phyloP scores from a whole-genome alignment of 2,797 vertebrate genomes.

The Chaenodraco wilsoni region DNA sequence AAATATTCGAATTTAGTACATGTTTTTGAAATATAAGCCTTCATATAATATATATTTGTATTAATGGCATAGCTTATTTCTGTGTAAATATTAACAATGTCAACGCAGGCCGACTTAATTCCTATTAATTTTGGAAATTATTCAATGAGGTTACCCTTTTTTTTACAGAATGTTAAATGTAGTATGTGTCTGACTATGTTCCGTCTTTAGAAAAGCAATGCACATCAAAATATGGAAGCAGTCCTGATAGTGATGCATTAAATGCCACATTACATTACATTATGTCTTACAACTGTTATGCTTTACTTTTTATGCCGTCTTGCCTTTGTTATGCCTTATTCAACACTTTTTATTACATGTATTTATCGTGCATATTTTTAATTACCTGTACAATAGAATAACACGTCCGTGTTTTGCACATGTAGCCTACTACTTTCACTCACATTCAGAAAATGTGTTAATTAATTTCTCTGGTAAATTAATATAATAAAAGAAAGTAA shows the following conservation, averaged over 20 bases:
- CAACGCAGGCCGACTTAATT: neutral
- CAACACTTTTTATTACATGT: neutral
- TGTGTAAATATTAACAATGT: neutral
- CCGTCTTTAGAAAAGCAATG: neutral
- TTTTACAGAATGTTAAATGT: conserved; percentile 1
- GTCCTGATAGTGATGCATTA: neutral
- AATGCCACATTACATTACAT: neutral
- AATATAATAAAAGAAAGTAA: neutral
- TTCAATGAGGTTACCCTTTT: neutral
- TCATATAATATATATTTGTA: neutral
- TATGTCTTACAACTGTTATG: neutral
- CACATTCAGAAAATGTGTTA: neutral
- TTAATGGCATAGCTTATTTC: neutral
- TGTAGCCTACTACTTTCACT: neutral
- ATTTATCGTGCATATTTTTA: neutral
- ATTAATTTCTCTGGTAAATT: neutral
- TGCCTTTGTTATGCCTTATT: neutral
- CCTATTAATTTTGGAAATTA: neutral
- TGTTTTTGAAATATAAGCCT: neutral
- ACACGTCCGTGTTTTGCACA: neutral
- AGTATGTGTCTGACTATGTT: neutral
- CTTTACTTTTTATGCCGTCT: neutral
- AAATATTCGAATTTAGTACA: neutral
- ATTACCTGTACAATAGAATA: neutral
- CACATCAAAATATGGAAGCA: neutral